Conservation (phyloP, 1,140 invertebrate genomes). For the Pseudobourletiella spinata region DNA sequence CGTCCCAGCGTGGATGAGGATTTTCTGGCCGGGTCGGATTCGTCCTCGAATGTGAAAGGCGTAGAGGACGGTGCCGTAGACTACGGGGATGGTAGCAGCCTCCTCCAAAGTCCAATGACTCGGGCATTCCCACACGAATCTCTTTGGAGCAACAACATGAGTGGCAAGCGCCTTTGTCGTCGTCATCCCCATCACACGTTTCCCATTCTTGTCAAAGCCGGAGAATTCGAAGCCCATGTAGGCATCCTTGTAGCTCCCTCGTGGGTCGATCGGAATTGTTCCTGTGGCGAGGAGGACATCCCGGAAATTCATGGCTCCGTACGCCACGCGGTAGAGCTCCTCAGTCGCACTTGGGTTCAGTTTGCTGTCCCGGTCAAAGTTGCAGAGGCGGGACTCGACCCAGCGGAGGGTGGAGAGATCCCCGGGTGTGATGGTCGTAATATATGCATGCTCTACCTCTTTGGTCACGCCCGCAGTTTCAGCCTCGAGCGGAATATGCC, state of each 20-base stretch:
- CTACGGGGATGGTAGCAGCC: constrained; percentile 87
- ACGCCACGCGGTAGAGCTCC: no score
- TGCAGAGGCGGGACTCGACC: neutral
- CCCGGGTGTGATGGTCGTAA: neutral
- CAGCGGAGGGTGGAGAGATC: neutral
- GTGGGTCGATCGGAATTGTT: neutral
- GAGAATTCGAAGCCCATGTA: constrained; percentile 83
- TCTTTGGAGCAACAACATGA: constrained; percentile 63
- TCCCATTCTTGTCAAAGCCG: constrained; percentile 58
- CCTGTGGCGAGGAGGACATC: no score
- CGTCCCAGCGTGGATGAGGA: constrained; percentile 89
- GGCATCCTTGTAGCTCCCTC: no score
- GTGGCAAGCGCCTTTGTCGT: constrained; percentile 79
- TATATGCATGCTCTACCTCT: neutral
- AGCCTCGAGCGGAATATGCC: neutral
- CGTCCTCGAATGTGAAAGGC: constrained; percentile 74
- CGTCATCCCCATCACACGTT: constrained; percentile 87
- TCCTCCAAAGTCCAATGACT: constrained; percentile 79
- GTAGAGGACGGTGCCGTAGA: constrained; percentile 85
- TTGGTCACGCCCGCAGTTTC: neutral
- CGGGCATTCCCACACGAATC: constrained; percentile 86
- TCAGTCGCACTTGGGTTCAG: neutral
- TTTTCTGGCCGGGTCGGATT: constrained; percentile 68
- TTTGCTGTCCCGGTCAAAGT: neutral
- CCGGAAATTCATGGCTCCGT: neutral